These are phyloP conservation scores for Corythaeola cristata DNA, from an alignment of 2,113 vertebrate genomes.

Conservation along the genomic window DNA sequence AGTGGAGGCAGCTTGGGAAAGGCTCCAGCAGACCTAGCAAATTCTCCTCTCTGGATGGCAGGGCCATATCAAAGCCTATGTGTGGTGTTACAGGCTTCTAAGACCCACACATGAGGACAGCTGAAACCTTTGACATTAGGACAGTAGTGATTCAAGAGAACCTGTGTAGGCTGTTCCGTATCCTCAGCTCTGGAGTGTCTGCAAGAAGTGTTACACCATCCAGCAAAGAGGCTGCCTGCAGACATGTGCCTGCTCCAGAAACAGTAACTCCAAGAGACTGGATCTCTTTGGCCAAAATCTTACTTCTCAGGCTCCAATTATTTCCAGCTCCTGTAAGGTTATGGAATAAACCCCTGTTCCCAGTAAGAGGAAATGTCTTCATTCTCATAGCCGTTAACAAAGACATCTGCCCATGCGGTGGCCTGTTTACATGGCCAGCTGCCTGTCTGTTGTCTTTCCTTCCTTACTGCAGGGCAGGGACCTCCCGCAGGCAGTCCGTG, in stretches of 20 bases:
- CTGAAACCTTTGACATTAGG: not conserved
- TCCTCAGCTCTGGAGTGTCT: not conserved
- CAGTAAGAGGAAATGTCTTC: not conserved
- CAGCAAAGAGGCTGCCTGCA: not conserved
- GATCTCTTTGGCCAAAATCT: not conserved
- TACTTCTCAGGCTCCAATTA: not conserved
- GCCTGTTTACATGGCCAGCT: not conserved
- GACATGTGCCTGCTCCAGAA: not conserved
- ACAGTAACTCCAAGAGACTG: not conserved
- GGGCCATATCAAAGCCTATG: not conserved
- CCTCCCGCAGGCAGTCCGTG: not conserved
- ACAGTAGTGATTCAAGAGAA: not conserved
- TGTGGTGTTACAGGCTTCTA: not conserved
- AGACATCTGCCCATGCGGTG: not conserved
- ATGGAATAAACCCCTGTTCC: rapidly evolving
- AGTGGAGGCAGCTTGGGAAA: not conserved
- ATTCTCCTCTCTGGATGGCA: not conserved
- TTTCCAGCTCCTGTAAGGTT: not conserved
- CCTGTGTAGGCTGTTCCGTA: not conserved
- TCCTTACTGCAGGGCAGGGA: conserved; percentile 33
- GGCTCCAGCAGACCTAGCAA: not conserved
- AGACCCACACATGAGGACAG: not conserved
- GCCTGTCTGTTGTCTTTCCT: conserved; percentile 7
- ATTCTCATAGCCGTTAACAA: not conserved
- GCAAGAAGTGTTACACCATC: not conserved